Evolutionary conservation across 2,113 vertebrate species (phyloP).

Genomic region (Entelurus aequoreus): DNA sequence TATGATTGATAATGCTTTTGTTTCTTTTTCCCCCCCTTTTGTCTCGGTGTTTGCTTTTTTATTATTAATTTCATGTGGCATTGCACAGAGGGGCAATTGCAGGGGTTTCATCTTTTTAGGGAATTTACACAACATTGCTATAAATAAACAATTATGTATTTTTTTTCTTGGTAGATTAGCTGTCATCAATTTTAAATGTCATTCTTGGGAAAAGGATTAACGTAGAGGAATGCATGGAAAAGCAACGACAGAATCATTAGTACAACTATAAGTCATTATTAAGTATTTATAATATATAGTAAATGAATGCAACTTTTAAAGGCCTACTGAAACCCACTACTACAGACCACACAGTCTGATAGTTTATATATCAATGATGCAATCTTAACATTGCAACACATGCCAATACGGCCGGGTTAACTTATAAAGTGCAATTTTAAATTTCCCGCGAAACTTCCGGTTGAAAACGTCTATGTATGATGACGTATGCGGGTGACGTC

Average conservation of each 20-base stretch:
- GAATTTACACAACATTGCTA: constrained; percentile 64
- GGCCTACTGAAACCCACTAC: no score
- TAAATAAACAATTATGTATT: constrained; percentile 69
- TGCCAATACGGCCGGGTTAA: no score
- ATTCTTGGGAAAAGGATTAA: constrained; percentile 49
- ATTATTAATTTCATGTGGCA: constrained; percentile 69
- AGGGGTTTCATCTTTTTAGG: constrained; percentile 66
- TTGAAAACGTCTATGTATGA: no score
- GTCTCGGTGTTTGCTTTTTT: constrained; percentile 53
- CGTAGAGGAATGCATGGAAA: constrained; percentile 37
- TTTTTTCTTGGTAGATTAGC: constrained; percentile 63
- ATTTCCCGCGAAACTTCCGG: no score
- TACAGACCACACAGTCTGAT: no score
- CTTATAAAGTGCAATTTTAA: no score
- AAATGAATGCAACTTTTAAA: no score
- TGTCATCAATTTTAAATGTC: constrained; percentile 72
- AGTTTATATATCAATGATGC: no score
- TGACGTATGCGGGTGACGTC: no score
- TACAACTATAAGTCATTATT: no score
- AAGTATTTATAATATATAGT: no score
- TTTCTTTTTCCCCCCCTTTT: constrained; percentile 54
- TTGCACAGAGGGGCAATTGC: constrained; percentile 61
- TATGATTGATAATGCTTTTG: constrained; percentile 66
- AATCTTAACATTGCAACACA: no score
- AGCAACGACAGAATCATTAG: constrained; percentile 6